These are phyloP conservation scores for Festucalex cinctus DNA, from an alignment of 2,113 vertebrate genomes.

Conservation along the genomic window DNA sequence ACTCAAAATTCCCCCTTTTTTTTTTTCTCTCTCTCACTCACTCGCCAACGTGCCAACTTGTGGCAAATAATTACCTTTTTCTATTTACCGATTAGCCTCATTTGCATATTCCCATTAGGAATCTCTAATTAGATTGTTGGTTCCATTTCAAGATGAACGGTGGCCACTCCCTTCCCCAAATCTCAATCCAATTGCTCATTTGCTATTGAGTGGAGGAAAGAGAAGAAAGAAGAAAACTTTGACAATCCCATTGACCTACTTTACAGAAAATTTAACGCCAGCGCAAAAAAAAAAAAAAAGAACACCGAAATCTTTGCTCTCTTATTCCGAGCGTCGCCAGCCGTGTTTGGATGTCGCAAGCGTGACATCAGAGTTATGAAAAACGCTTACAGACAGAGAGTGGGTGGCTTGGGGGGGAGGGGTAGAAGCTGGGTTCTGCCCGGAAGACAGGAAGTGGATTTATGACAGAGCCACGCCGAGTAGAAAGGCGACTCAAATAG, in stretches of 20 bases:
- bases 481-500: constrained; percentile 55
- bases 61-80: constrained; percentile 52
- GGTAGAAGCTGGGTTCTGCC: background rate
- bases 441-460: too few relatives aligned
- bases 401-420: constrained; percentile 14
- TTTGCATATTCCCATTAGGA: constrained; percentile 64
- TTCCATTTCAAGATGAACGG: constrained; percentile 62
- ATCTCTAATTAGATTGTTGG: constrained; percentile 71
- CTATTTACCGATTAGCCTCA: constrained; percentile 72
- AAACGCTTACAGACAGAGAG: constrained; percentile 28
- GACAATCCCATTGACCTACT: constrained; percentile 74
- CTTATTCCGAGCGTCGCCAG: background rate
- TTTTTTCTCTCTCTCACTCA: background rate
- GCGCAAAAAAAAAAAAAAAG: constrained; percentile 56
- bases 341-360: constrained; percentile 40
- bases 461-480: constrained; percentile 24
- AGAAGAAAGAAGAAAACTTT: constrained; percentile 21
- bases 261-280: constrained; percentile 70
- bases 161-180: constrained; percentile 50
- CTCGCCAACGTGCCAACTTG: constrained; percentile 28
- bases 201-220: constrained; percentile 60
- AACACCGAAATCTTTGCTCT: constrained; percentile 57
- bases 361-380: constrained; percentile 60
- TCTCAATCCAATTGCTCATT: constrained; percentile 22
- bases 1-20: constrained; percentile 22